Conservation (phyloP, 1,140 invertebrate genomes). For the Nasonia vitripennis region DNA sequence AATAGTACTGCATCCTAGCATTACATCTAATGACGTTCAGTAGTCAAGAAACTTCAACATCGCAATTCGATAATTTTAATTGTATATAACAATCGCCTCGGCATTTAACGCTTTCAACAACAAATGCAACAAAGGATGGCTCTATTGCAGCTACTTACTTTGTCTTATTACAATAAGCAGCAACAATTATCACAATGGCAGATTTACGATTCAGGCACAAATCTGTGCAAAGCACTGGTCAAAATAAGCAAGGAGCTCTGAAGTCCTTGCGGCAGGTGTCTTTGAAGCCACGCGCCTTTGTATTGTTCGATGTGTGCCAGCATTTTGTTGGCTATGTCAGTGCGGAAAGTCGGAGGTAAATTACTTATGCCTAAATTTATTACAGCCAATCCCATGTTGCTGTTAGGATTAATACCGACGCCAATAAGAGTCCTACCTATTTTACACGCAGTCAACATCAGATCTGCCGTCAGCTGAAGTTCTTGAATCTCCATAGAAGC, state of each 20-base stretch:
- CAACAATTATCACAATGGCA: slow-evolving; percentile 19
- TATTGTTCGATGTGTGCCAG: slow-evolving; percentile 78
- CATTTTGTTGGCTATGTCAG: slow-evolving; percentile 82
- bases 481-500: slow-evolving; percentile 76
- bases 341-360: slow-evolving; percentile 78
- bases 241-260: slow-evolving; percentile 76
- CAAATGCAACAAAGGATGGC: background rate
- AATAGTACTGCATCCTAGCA: background rate
- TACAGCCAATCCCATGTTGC: slow-evolving; percentile 78
- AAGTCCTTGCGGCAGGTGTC: slow-evolving; percentile 76
- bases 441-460: slow-evolving; percentile 80
- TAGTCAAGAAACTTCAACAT: background rate
- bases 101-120: background rate
- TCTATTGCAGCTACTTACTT: background rate
- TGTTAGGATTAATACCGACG: slow-evolving; percentile 79
- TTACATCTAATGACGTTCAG: background rate
- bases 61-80: background rate
- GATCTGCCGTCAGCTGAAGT: slow-evolving; percentile 78
- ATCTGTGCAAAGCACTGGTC: slow-evolving; percentile 75
- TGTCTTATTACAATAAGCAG: slow-evolving; percentile 14
- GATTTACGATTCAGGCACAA: slow-evolving; percentile 74
- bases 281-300: slow-evolving; percentile 77
- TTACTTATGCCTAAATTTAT: slow-evolving; percentile 81
- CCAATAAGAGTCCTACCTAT: slow-evolving; percentile 78
- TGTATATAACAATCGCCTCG: background rate